Conservation (phyloP, 2,797 vertebrate genomes). For the Arrhamphus sclerolepis region DNA sequence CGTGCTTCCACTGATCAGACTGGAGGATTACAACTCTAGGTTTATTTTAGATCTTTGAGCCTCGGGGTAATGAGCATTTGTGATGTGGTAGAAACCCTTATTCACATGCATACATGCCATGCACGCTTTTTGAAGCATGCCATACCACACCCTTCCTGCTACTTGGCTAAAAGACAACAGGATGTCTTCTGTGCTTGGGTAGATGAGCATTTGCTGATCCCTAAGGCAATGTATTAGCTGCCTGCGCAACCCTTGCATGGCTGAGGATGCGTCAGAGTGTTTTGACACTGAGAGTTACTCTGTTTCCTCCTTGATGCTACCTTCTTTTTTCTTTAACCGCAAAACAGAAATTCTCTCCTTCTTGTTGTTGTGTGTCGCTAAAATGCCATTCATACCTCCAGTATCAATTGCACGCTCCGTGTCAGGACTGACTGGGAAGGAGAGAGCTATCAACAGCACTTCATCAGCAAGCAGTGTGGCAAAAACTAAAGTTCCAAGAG, state of each 20-base stretch:
- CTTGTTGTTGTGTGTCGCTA: slow-evolving; percentile 67
- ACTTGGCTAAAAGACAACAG: slow-evolving; percentile 34
- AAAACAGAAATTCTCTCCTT: slow-evolving; percentile 69
- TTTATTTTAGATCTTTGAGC: slow-evolving; percentile 73
- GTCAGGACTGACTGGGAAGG: slow-evolving; percentile 51
- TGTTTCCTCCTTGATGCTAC: slow-evolving; percentile 23
- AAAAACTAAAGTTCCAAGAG: slow-evolving; percentile 39
- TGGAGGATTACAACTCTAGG: slow-evolving; percentile 60
- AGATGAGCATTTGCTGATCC: slow-evolving; percentile 24
- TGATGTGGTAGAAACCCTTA: slow-evolving; percentile 20
- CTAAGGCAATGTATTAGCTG: slow-evolving; percentile 3
- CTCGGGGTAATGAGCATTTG: slow-evolving; percentile 47
- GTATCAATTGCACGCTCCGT: slow-evolving; percentile 51
- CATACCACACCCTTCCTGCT: slow-evolving; percentile 26
- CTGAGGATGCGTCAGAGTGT: slow-evolving; percentile 51
- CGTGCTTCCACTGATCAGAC: slow-evolving; percentile 40
- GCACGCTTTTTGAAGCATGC: slow-evolving; percentile 13
- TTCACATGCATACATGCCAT: slow-evolving; percentile 9
- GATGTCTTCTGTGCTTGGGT: neutral
- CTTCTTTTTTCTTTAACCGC: slow-evolving; percentile 33
- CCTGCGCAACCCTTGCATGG: slow-evolving; percentile 52
- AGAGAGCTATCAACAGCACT: slow-evolving; percentile 27
- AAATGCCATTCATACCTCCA: slow-evolving; percentile 80
- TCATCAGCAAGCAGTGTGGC: slow-evolving; percentile 8
- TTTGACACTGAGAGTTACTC: slow-evolving; percentile 10